A percentile compares a stretch with the other conserved stretches of the same genome.
Conservation (phyloP, 2,113 vertebrate species). For the Syngnathus scovelli region DNA sequence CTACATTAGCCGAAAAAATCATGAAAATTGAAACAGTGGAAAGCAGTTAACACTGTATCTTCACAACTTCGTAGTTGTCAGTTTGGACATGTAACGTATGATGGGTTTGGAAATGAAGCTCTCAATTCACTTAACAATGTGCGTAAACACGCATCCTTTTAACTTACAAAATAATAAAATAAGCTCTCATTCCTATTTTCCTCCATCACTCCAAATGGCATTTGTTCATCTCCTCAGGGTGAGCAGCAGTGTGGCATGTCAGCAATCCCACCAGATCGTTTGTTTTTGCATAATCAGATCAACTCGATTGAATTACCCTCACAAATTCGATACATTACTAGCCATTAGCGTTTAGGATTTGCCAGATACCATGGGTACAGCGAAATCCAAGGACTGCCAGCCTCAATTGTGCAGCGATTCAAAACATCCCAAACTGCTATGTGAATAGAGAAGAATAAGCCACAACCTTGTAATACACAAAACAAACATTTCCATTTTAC, state of each 20-base stretch:
- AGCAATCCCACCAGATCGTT: constrained; percentile 42
- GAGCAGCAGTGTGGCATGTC: constrained; percentile 16
- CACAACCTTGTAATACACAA: not conserved
- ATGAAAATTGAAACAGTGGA: not conserved
- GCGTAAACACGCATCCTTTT: not conserved
- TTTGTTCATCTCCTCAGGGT: constrained; percentile 41
- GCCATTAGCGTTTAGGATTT: constrained; percentile 43
- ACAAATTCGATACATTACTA: constrained; percentile 62
- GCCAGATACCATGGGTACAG: constrained; percentile 58
- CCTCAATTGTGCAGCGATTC: not conserved
- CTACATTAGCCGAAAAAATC: too few relatives aligned
- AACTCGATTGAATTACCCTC: constrained; percentile 65
- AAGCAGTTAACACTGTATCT: not conserved
- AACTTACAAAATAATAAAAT: not conserved
- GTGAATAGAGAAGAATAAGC: constrained; percentile 6
- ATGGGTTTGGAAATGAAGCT: not conserved
- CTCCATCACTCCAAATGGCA: constrained; percentile 15
- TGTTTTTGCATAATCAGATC: constrained; percentile 66
- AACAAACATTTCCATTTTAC: constrained; percentile 10
- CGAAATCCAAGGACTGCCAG: constrained; percentile 32
- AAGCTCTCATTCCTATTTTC: not conserved
- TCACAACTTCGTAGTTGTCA: not conserved
- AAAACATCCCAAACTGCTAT: not conserved
- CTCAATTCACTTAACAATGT: not conserved
- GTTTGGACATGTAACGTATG: too few relatives aligned